These are phyloP conservation scores for Pseudopleuronectes americanus DNA, from an alignment of 2,797 vertebrate species.

Conservation along the genomic window DNA sequence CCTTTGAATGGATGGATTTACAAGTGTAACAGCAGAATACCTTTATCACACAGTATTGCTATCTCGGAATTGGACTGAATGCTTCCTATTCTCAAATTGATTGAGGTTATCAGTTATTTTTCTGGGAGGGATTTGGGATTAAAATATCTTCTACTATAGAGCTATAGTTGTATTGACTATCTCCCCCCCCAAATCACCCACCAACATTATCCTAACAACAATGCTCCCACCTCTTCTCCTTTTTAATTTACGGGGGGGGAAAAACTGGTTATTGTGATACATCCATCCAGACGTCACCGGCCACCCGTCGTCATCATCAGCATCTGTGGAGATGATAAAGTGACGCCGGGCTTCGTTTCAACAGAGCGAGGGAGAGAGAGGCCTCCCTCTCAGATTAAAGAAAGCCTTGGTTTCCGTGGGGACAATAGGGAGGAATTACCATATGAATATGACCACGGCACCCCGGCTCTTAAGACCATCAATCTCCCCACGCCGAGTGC, in stretches of 20 bases:
- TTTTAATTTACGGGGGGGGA: slow-evolving; percentile 69
- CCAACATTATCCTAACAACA: slow-evolving; percentile 59
- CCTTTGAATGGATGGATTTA: slow-evolving; percentile 72
- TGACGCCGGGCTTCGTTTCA: slow-evolving; percentile 69
- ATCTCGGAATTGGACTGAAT: slow-evolving; percentile 49
- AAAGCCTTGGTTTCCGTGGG: slow-evolving; percentile 78
- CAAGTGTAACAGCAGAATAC: slow-evolving; percentile 59
- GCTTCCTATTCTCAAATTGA: slow-evolving; percentile 51
- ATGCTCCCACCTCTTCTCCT: slow-evolving; percentile 51
- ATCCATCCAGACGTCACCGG: slow-evolving; percentile 67
- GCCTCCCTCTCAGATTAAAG: slow-evolving; percentile 84
- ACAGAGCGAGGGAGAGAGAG: slow-evolving; percentile 62
- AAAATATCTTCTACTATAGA: slow-evolving; percentile 61
- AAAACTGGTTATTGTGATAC: slow-evolving; percentile 63
- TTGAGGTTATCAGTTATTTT: slow-evolving; percentile 49
- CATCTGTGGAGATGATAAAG: slow-evolving; percentile 80
- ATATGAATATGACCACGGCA: slow-evolving; percentile 87
- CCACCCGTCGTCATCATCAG: slow-evolving; percentile 64
- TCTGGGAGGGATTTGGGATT: slow-evolving; percentile 28
- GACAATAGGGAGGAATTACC: slow-evolving; percentile 86
- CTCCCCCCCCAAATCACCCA: slow-evolving; percentile 18
- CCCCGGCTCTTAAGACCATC: slow-evolving; percentile 85
- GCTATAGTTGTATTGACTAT: slow-evolving; percentile 64
- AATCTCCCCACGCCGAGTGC: slow-evolving; percentile 83
- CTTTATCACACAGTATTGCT: slow-evolving; percentile 47